Percentiles rank a stretch among this genome's conserved stretches.
phyloP scores from a whole-genome alignment of 2,113 vertebrate genomes.

The Delphinapterus leucas region DNA sequence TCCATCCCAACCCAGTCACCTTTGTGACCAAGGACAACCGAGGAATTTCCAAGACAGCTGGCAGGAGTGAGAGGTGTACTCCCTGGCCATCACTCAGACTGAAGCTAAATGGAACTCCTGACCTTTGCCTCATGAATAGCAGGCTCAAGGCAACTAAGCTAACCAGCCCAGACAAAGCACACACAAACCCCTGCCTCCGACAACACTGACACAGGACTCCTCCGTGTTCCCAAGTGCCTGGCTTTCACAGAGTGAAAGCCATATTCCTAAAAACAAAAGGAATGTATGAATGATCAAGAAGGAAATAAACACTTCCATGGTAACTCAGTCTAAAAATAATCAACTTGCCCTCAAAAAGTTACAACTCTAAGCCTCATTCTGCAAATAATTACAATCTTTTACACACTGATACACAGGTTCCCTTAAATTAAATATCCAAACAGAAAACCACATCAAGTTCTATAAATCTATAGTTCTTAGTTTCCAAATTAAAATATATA shows the following conservation, averaged over 20 bases:
- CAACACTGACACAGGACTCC: background rate
- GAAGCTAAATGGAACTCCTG: slow-evolving; percentile 68
- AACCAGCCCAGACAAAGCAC: slow-evolving; percentile 65
- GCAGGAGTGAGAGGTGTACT: slow-evolving; percentile 39
- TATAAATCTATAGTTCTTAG: background rate
- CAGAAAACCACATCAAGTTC: slow-evolving; percentile 14
- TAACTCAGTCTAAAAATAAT: slow-evolving; percentile 55
- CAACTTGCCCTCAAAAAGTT: slow-evolving; percentile 51
- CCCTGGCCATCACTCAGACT: slow-evolving; percentile 44
- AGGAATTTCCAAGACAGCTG: slow-evolving; percentile 66
- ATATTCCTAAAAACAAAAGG: slow-evolving; percentile 60
- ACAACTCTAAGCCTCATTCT: slow-evolving; percentile 14
- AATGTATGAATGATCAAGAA: slow-evolving; percentile 42
- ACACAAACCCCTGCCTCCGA: slow-evolving; percentile 24
- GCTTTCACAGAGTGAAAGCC: slow-evolving; percentile 21
- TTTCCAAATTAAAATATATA: slow-evolving; percentile 50
- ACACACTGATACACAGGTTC: background rate
- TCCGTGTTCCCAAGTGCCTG: slow-evolving; percentile 10
- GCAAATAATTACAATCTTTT: slow-evolving; percentile 50
- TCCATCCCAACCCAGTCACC: slow-evolving; percentile 22
- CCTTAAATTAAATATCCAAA: slow-evolving; percentile 29
- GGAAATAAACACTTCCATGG: slow-evolving; percentile 52
- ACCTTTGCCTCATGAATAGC: slow-evolving; percentile 72
- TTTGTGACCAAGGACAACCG: slow-evolving; percentile 61
- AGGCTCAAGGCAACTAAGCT: slow-evolving; percentile 63